Conservation (phyloP, 92 coral and sea anemone genomes). For the Phymanthus crucifer region DNA sequence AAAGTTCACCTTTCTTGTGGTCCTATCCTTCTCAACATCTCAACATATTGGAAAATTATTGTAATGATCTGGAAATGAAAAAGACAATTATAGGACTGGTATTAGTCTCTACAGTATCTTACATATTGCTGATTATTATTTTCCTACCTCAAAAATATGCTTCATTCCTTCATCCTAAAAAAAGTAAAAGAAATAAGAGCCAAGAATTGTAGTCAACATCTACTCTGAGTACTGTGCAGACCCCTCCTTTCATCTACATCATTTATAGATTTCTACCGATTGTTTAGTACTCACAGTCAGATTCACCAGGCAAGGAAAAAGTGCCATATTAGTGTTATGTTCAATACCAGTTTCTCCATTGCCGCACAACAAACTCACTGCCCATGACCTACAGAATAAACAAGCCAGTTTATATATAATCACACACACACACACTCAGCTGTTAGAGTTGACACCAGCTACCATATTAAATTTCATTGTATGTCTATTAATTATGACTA, state of each 20-base stretch:
- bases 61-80: conserved; percentile 59
- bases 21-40: conserved; percentile 71
- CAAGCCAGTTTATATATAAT: no score
- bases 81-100: no score
- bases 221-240: no score
- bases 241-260: no score
- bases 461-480: no score
- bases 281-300: conserved; percentile 66
- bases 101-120: background rate
- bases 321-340: conserved; percentile 69
- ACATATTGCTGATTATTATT: background rate
- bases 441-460: no score
- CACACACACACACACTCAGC: background rate
- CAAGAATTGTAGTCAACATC: background rate
- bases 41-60: conserved; percentile 78
- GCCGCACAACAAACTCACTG: conserved; percentile 77
- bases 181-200: background rate
- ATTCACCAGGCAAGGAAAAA: conserved; percentile 79
- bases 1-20: conserved; percentile 81
- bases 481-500: no score
- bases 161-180: conserved; percentile 80
- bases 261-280: no score
- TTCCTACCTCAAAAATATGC: conserved; percentile 71
- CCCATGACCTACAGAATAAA: conserved; percentile 71
- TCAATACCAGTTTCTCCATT: conserved; percentile 88